Evolutionary conservation across 2,797 vertebrate genomes (phyloP).

Genomic region (Macropus fuliginosus): DNA sequence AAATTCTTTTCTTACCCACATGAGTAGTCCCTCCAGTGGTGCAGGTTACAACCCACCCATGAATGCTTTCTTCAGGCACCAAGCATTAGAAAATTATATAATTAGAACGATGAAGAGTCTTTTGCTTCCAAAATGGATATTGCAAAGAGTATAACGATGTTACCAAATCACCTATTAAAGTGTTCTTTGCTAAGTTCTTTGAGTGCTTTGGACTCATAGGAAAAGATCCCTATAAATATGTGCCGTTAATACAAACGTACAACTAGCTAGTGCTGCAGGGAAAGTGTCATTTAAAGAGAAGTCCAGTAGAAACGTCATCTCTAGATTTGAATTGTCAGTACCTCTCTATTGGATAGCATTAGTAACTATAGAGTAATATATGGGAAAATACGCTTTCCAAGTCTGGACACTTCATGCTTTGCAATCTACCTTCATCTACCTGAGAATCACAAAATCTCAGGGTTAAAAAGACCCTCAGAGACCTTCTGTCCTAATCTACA

Average conservation of each 20-base stretch:
- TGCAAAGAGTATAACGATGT: slow-evolving; percentile 44
- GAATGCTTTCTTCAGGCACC: background rate
- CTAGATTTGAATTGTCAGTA: background rate
- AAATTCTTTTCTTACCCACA: no score
- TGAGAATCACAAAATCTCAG: background rate
- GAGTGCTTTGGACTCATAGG: slow-evolving; percentile 52
- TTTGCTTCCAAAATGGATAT: slow-evolving; percentile 67
- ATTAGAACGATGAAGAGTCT: slow-evolving; percentile 51
- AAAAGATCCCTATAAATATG: slow-evolving; percentile 53
- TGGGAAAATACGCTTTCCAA: slow-evolving; percentile 6
- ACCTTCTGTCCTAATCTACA: background rate
- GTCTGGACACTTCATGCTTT: slow-evolving; percentile 11
- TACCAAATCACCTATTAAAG: slow-evolving; percentile 49
- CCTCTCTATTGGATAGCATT: background rate
- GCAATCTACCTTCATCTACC: background rate
- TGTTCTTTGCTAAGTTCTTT: slow-evolving; percentile 41
- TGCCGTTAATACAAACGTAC: slow-evolving; percentile 25
- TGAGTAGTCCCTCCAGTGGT: no score
- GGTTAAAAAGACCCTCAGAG: background rate
- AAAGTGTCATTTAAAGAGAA: slow-evolving; percentile 35
- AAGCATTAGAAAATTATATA: slow-evolving; percentile 59
- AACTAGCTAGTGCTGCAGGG: background rate
- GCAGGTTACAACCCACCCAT: no score
- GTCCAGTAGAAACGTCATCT: background rate
- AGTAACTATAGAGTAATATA: background rate